Percentiles rank a stretch among this genome's conserved stretches.
These are phyloP conservation scores for Rhaphigaster nebulosa DNA, from an alignment of 2,888 invertebrate genomes.

Conservation along the genomic window DNA sequence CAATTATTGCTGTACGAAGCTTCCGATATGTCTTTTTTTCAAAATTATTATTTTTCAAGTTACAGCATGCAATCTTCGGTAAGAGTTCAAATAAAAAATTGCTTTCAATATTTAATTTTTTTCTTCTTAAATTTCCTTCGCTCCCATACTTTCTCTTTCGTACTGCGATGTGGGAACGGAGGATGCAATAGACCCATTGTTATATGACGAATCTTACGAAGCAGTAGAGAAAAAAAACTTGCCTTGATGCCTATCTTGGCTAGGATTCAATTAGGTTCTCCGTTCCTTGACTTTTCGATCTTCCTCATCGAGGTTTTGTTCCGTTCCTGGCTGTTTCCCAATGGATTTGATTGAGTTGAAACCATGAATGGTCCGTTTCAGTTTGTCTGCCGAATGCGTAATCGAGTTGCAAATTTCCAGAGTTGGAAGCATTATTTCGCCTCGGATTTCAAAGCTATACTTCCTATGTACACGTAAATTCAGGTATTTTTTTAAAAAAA, in stretches of 20 bases:
- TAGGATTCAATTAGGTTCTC: constrained; percentile 2
- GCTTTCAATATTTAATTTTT: not conserved
- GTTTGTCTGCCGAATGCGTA: not conserved
- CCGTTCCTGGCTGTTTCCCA: not conserved
- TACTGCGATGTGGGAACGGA: not conserved
- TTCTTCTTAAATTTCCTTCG: not conserved
- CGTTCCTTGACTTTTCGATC: constrained; percentile 40
- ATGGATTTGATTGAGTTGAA: not conserved
- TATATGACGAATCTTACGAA: constrained; percentile 31
- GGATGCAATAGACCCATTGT: constrained; percentile 7
- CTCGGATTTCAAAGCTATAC: not conserved
- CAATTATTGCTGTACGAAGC: too few relatives aligned
- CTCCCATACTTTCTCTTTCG: constrained; percentile 16
- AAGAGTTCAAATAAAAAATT: not conserved
- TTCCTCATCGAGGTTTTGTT: not conserved
- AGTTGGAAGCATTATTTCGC: not conserved
- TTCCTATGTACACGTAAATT: too few relatives aligned
- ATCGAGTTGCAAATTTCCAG: not conserved
- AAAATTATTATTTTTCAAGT: too few relatives aligned
- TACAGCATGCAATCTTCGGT: not conserved
- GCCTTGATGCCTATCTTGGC: constrained; percentile 6
- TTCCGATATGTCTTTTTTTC: too few relatives aligned
- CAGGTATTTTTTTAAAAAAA: too few relatives aligned
- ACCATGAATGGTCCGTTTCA: not conserved
- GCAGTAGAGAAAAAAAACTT: not conserved